phyloP scores from a whole-genome alignment of 2,888 invertebrate species.

The Chaetogeoica ovagalla region DNA sequence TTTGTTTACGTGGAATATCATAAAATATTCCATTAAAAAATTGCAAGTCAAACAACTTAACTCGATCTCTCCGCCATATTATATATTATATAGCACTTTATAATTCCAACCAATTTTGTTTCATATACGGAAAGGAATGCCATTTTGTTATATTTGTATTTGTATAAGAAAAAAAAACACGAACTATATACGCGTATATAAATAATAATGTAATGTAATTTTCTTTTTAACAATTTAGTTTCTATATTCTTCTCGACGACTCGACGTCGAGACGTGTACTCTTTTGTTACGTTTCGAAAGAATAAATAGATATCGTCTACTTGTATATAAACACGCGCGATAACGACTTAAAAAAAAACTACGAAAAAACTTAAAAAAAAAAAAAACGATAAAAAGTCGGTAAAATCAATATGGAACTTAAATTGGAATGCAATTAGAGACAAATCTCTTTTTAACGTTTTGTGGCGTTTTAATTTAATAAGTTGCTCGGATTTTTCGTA shows the following conservation, averaged over 20 bases:
- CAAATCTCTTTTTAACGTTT: too few species aligned
- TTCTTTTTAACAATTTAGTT: constrained; percentile 19
- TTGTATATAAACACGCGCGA: background rate
- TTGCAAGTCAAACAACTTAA: constrained; percentile 18
- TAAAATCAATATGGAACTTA: background rate
- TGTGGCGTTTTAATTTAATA: too few species aligned
- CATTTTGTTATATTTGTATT: background rate
- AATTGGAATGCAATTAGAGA: too few species aligned
- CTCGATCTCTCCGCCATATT: background rate
- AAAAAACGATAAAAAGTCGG: background rate
- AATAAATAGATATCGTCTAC: background rate
- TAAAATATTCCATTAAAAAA: constrained; percentile 39
- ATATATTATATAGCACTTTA: too few species aligned
- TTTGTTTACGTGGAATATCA: constrained; percentile 6
- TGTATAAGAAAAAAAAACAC: constrained; percentile 12
- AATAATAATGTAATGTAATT: constrained; percentile 3
- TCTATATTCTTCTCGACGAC: background rate
- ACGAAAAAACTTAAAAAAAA: background rate
- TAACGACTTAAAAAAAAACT: background rate
- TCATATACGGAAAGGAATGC: constrained; percentile 25
- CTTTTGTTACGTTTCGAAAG: background rate
- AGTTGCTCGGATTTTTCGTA: too few species aligned
- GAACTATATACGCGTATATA: background rate
- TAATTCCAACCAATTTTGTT: constrained; percentile 18
- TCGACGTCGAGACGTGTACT: background rate